Evolutionary conservation across 37 sponge, comb jelly and placozoan genomes (phyloP), one percentile per base, ranked within the genome.

Genomic region (Aplysina aerophoba): DNA sequence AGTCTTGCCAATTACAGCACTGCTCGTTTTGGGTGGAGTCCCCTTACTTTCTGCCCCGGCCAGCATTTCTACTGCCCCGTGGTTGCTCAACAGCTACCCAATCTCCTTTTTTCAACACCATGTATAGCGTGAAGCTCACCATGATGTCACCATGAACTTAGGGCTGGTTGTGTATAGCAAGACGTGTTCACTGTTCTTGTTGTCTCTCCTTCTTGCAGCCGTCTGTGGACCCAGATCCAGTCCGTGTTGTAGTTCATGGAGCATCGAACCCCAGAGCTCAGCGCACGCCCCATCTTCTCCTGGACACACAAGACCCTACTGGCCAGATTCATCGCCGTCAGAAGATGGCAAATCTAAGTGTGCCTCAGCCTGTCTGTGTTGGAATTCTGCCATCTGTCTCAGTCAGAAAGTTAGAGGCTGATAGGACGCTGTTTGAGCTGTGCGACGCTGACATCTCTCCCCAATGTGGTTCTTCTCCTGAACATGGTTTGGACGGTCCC

Each of bases 381-480:
- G 78, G 78, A 4, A 44, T 41, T 24, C 13, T 54, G 2, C 78
- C 13, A 1, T 54, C 78, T 22, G 13, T 75, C 24, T 40, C 78
- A 19, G 12, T 24, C 78, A 75, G 39, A 25, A 75, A 75, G 24
- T 15, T 41, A 40, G 38, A 75, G 44, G 78, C 37, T 17, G 39
- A 44, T 24, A 75, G 39, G 78, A 75, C 50, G 20, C 21, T 75
- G 78, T 75, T 75, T 50, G 54, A 75, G 54, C 53, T 75, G 54
- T 75, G 37, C 40, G 53, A 75, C 16, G 78, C 41, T 41, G 78
- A 75, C 54, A 40, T 75, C 6, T 54, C 78, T 4, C 8, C 78
- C 37, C 37, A 54, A 75, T 40, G 78, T 50, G 20, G 25, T 75
- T 75, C 78, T 37, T 2, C 54, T 1, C 44, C 41, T 17, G 78